Conservation (phyloP, 2,797 vertebrate species). For the Fistularia commersonii region DNA sequence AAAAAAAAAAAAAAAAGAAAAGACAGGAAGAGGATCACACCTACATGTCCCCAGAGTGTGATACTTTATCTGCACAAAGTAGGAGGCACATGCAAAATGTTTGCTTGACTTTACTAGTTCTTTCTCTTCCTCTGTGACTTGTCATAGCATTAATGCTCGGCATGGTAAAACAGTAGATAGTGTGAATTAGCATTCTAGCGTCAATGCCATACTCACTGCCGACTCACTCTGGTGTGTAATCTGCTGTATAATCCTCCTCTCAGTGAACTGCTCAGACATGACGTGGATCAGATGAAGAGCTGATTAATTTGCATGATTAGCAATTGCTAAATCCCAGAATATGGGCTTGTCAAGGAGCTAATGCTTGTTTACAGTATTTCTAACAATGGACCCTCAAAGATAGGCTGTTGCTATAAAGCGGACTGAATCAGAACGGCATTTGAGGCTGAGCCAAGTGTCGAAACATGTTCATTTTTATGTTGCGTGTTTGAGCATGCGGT, state of each 20-base stretch:
- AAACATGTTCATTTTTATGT: no score
- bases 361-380: constrained; percentile 61
- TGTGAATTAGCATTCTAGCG: constrained; percentile 23
- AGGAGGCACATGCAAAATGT: no score
- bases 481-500: no score
- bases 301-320: constrained; percentile 76
- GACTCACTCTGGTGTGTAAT: constrained; percentile 41
- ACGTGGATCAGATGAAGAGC: constrained; percentile 65
- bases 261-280: constrained; percentile 57
- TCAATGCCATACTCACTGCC: constrained; percentile 6
- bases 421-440: constrained; percentile 7
- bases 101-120: no score
- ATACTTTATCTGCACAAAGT: no score
- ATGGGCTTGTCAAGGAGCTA: constrained; percentile 26
- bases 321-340: constrained; percentile 47
- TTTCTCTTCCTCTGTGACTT: not conserved
- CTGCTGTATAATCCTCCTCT: constrained; percentile 64
- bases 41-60: no score
- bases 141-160: constrained; percentile 8
- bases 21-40: no score
- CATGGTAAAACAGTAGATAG: constrained; percentile 2
- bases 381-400: constrained; percentile 35
- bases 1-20: no score
- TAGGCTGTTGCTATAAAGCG: constrained; percentile 5
- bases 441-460: no score